Conservation (phyloP, 37 sponge, comb jelly and placozoan species). For the Crambe crambe region DNA sequence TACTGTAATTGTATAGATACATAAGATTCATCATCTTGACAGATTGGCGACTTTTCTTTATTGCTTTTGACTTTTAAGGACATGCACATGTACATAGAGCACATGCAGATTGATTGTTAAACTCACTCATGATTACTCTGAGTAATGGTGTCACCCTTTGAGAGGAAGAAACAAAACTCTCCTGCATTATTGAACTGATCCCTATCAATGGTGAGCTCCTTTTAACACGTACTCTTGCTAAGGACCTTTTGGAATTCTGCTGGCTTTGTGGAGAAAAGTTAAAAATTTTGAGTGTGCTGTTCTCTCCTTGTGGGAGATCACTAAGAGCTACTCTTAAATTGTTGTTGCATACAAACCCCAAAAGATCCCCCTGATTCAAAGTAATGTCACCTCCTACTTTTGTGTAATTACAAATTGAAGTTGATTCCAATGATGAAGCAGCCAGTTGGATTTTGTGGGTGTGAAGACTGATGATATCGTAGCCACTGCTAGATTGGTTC, state of each 20-base stretch:
- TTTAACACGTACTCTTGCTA: too few species aligned
- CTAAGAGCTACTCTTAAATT: not conserved
- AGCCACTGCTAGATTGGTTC: not conserved
- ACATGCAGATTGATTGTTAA: not conserved
- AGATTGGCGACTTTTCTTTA: too few species aligned
- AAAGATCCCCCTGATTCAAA: constrained; percentile 13
- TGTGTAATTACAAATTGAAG: not conserved
- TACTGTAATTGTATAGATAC: too few species aligned
- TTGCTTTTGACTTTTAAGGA: not conserved
- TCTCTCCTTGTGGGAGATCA: not conserved
- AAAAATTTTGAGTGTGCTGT: not conserved
- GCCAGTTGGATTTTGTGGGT: not conserved
- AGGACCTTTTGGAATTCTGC: too few species aligned
- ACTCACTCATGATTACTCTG: constrained; percentile 30
- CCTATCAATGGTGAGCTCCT: not conserved
- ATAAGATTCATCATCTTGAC: too few species aligned
- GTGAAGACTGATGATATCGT: not conserved
- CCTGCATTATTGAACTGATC: not conserved
- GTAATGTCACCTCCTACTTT: not conserved
- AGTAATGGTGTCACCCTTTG: constrained; percentile 6
- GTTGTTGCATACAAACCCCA: constrained; percentile 23
- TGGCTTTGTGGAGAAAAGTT: not conserved
- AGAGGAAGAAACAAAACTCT: not conserved
- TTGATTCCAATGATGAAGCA: not conserved
- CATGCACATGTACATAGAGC: too few species aligned